phyloP scores from a whole-genome alignment of 2,888 invertebrate species.

The Drepana falcataria region DNA sequence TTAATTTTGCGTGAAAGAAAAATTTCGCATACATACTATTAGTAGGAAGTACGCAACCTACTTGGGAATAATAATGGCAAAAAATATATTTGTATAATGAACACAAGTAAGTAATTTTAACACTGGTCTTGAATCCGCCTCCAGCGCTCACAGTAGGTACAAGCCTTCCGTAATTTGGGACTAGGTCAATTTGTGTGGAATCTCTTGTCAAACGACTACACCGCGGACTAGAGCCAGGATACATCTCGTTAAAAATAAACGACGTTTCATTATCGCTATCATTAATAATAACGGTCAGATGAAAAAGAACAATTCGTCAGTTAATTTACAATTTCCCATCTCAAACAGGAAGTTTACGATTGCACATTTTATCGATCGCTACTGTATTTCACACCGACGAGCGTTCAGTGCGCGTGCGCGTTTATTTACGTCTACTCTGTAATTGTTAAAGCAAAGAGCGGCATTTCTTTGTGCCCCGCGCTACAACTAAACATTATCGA shows the following conservation, averaged over 20 bases:
- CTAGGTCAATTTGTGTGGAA: too few species aligned
- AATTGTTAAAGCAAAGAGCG: constrained; percentile 63
- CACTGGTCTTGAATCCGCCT: too few species aligned
- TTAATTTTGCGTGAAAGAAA: too few species aligned
- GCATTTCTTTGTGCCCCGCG: constrained; percentile 65
- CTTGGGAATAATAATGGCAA: too few species aligned
- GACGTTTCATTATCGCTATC: constrained; percentile 33
- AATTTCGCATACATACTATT: too few species aligned
- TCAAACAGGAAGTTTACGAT: constrained; percentile 71
- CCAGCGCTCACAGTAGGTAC: too few species aligned
- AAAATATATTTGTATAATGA: too few species aligned
- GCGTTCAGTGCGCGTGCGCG: constrained; percentile 21
- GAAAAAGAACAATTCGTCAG: constrained; percentile 68
- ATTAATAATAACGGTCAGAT: constrained; percentile 62
- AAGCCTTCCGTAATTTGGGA: too few species aligned
- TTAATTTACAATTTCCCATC: constrained; percentile 72
- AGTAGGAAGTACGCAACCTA: too few species aligned
- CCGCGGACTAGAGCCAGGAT: not conserved
- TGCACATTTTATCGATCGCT: constrained; percentile 71
- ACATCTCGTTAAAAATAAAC: constrained; percentile 2
- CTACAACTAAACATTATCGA: constrained; percentile 68
- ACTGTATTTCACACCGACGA: constrained; percentile 50
- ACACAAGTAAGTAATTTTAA: too few species aligned
- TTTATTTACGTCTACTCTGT: constrained; percentile 64
- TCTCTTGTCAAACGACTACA: not conserved